Percentiles rank a stretch among this genome's conserved stretches.
Evolutionary conservation across 2,113 vertebrate genomes (phyloP).

Genomic region (Burhinus oedicnemus): DNA sequence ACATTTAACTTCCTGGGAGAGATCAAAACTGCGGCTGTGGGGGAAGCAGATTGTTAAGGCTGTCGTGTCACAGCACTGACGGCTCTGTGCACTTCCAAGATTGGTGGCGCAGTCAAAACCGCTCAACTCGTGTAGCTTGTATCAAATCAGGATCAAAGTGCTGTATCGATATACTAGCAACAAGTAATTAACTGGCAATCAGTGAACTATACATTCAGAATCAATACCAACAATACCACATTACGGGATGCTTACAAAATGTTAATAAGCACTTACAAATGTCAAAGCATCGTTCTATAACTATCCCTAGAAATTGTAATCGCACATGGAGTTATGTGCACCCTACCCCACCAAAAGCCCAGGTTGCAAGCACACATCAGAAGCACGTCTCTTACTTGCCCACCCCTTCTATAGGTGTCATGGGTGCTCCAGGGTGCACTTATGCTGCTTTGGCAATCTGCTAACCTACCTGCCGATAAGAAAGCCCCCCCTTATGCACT

Average conservation of each 20-base stretch:
- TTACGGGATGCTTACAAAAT: neutral
- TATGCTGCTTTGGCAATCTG: neutral
- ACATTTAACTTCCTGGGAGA: neutral
- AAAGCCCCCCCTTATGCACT: accelerated
- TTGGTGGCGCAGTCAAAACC: neutral
- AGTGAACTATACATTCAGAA: neutral
- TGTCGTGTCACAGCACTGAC: neutral
- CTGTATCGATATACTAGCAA: neutral
- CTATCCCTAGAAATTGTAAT: neutral
- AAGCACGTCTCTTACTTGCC: neutral
- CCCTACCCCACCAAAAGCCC: accelerated
- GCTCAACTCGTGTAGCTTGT: neutral
- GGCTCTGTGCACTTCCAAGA: neutral
- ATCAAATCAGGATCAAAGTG: neutral
- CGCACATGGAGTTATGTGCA: neutral
- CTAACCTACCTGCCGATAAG: neutral
- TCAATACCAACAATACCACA: neutral
- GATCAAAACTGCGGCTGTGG: neutral
- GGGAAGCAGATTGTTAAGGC: neutral
- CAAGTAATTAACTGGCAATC: neutral
- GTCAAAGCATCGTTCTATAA: neutral
- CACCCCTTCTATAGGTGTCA: neutral
- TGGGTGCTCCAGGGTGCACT: accelerated
- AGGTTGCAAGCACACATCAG: accelerated
- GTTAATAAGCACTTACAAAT: neutral